Evolutionary conservation across 1,140 invertebrate genomes (phyloP), one percentile per base, ranked within the genome.

Genomic region (Varroa destructor): DNA sequence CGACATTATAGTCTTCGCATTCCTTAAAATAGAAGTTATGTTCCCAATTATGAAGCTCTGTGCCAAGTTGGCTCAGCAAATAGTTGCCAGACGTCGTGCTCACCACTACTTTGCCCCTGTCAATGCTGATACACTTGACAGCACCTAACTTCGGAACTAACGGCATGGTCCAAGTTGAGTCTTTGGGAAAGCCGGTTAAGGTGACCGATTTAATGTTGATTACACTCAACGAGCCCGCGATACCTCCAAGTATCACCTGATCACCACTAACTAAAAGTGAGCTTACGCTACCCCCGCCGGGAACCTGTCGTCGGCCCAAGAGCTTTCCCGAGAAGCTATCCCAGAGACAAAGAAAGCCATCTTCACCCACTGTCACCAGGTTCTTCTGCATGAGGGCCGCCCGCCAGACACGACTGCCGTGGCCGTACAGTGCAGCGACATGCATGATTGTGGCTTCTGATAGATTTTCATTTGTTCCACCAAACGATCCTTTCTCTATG

Each of bases 271-370:
- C 46, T 12, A 14, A 40, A 2, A 67, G 40, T 2, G 61, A 12
- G 40, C 40, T 46, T n/a, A 67, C 46, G 61, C 61, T 67, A 8
- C 61, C 46, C 12, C 46, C 46, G 37, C 40, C 40, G 2, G 61
- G 61, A 12, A 67, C 46, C 61, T 67, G 61, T 10, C 46, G 40
- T 37, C 61, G 14, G 2, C 40, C 61, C 40, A 67, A 46, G 3
- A 67, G 61, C 40, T 46, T 67, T 2, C 61, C 61, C 10, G 40
- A 40, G 2, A 46, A 67, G 14, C 40, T 40, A 14, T 46, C 40
- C 61, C 61, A 67, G 61, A 67, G 12, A 46, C 61, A 67, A 37
- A 67, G 61, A 46, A 43, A 43, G 14, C 61, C 61, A 8, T 67
- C 61, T 8, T 67, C 61, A 5, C 61, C 61, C 8, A 67, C 61